Base-by-base conservation (phyloP, 1,140 invertebrate genomes). In the Idris sp. region DNA sequence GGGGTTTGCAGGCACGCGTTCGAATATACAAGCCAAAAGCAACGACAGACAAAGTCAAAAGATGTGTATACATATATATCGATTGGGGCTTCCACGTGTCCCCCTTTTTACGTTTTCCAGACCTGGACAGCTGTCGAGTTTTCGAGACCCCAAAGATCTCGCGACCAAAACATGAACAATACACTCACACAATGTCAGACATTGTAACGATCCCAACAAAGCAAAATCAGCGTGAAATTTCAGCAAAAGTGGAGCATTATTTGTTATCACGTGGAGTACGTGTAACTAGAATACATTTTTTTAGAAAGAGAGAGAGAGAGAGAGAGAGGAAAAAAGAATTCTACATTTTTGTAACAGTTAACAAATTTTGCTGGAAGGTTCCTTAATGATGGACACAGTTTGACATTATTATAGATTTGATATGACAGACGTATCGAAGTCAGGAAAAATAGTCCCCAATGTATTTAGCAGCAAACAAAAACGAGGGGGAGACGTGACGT, bases 161-260 rank as follows among this genome's bases (percentile, higher is more conserved):
- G 62, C 53, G 36, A 25, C 59, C 62, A 75, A 59, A 51, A 49
- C 30, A 46, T 67, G 74, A 79, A 82, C 77, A 80, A 79, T 81
- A 80, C 48, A 46, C 19, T 68, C 46, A 84, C 82, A 84, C n/a
- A n/a, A n/a, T n/a, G 83, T 84, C 71, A 67, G 58, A 81, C 82
- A 81, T 83, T 83, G 83, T 81, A 62, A 82, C 78, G 68, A 67
- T 74, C 51, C 74, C 48, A 44, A 83, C 78, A 84, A 84, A 77
- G 68, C 62, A 48, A 54, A 71, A 54, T 62, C 67, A 64, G 58
- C 58, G 68, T 72, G 68, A 72, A 72, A 72, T 62, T 72, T 56
- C 10, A 19, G 41, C 31, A 10, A 56, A 62, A 62, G 41, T 56
- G 43, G 65, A 22, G 22, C 22, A 8, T 38, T 46, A 46, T 51